phyloP scores from a whole-genome alignment of 2,888 invertebrate species.

The Drosophila subquinaria region DNA sequence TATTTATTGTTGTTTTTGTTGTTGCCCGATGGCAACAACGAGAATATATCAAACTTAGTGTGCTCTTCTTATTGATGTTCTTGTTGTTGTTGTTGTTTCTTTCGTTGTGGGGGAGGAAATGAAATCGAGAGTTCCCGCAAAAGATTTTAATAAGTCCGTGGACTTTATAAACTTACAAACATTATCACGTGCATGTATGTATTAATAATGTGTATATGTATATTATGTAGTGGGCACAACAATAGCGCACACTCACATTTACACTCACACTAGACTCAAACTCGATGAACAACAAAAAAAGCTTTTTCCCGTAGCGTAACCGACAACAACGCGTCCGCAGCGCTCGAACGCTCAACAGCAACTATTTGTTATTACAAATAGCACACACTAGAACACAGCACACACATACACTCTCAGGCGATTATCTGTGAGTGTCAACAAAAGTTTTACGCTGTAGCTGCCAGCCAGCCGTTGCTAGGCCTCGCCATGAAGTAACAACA shows the following conservation, averaged over 20 bases:
- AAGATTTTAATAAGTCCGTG: slow-evolving; percentile 36
- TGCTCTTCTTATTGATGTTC: slow-evolving; percentile 9
- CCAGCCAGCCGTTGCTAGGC: slow-evolving; percentile 38
- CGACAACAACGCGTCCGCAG: slow-evolving; percentile 54
- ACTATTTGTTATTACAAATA: slow-evolving; percentile 68
- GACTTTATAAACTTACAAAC: slow-evolving; percentile 24
- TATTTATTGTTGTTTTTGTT: slow-evolving; percentile 14
- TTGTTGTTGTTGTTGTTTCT: slow-evolving; percentile 12
- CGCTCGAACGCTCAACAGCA: slow-evolving; percentile 63
- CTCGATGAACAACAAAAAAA: slow-evolving; percentile 42
- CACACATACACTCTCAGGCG: neutral
- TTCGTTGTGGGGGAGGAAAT: slow-evolving; percentile 14
- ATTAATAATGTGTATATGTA: slow-evolving; percentile 23
- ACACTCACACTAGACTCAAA: slow-evolving; percentile 48
- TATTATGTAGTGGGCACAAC: slow-evolving; percentile 33
- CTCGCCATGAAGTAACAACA: too few relatives aligned
- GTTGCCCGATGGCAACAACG: slow-evolving; percentile 20
- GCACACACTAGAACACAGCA: slow-evolving; percentile 2
- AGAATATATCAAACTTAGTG: neutral
- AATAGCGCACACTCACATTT: slow-evolving; percentile 54
- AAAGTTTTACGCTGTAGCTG: slow-evolving; percentile 31
- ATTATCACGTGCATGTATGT: slow-evolving; percentile 5
- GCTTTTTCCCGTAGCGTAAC: slow-evolving; percentile 31
- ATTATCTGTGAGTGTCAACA: slow-evolving; percentile 63
- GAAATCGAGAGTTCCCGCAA: slow-evolving; percentile 4